A percentile compares a stretch with the other conserved stretches of the same genome.
Evolutionary conservation across 2,113 vertebrate species (phyloP).

Genomic region (Shinisaurus crocodilurus): DNA sequence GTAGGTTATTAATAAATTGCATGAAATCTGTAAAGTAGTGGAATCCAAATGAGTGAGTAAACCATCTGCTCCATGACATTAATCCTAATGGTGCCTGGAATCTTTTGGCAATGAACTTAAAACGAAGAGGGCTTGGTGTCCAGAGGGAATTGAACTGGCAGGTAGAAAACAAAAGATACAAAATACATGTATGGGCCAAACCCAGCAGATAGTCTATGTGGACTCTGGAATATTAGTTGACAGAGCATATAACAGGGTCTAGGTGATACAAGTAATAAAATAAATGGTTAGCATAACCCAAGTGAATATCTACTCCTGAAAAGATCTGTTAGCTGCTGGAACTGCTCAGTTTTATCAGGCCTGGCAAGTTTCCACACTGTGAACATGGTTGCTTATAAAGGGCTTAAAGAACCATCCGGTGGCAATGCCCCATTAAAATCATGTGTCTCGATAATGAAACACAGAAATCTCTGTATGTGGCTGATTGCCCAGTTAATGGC

Average conservation of each 20-base stretch:
- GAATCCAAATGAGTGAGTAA: slow-evolving; percentile 23
- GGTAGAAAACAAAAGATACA: not conserved
- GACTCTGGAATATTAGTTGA: not conserved
- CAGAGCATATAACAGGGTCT: not conserved
- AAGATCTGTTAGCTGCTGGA: not conserved
- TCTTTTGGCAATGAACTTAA: slow-evolving; percentile 17
- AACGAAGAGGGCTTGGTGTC: not conserved
- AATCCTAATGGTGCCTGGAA: slow-evolving; percentile 49
- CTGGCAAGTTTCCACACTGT: not conserved
- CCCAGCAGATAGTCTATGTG: not conserved
- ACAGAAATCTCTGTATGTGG: not conserved
- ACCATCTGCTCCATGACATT: slow-evolving; percentile 61
- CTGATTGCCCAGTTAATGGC: not conserved
- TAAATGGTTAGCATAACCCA: not conserved
- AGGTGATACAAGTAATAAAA: not conserved
- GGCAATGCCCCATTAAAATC: not conserved
- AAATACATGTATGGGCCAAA: not conserved
- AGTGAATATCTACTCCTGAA: not conserved
- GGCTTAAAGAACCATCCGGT: not conserved
- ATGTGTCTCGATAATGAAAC: not conserved
- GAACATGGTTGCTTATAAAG: not conserved
- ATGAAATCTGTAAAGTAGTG: slow-evolving; percentile 67
- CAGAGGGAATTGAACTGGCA: not conserved
- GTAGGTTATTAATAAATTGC: slow-evolving; percentile 75
- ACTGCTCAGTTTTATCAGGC: not conserved